Base-by-base conservation (phyloP, 2,888 invertebrate genomes). In the Deilephila elpenor region DNA sequence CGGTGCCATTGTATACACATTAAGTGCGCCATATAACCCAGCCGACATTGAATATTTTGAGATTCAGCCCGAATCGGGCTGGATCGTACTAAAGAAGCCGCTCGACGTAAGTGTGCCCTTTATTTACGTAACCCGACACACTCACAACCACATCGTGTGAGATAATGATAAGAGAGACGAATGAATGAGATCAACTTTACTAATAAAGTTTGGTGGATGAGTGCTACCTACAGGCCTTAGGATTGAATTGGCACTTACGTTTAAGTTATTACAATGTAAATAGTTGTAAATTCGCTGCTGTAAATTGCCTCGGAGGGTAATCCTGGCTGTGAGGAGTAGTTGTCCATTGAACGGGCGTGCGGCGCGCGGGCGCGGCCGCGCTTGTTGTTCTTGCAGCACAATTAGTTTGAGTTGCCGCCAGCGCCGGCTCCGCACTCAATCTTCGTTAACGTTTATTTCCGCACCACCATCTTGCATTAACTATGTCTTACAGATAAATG, bases 61-160 rank as follows among this genome's bases (percentile, higher is more conserved):
- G 91, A 98, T 99, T 83, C 99, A 99, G 94, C 97, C 98, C 82
- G 98, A 99, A 90, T 98, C 98, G 85, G 99, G 99, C 88, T 99
- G 99, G 98, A 99, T 99, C 88, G 98, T 98, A 76, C 95, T 99
- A 85, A 98, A 98, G 95, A 98, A 98, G 92, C 98, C 98, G 74
- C 95, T 99, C 88, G 98, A 98, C 96, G 98, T 98, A 97, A 98
- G 98, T 98, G 96, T 95, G 74, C 80, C 82, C 79, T 84, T 71
- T 60, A 71, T 76, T 71, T 72, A 80, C 60, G 59, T 61, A 14
- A 62, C 11, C 19, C n/a, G 34, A 29, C 19, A 59, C 53, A 56
- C 70, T 59, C 76, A 79, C 77, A 71, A 82, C 76, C 78, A 81
- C 78, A 82, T 80, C 78, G 80, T 84, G 88, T 88, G 87, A 86